These are phyloP conservation scores for Trisateles emortualis DNA, from an alignment of 2,888 invertebrate genomes.

Conservation along the genomic window DNA sequence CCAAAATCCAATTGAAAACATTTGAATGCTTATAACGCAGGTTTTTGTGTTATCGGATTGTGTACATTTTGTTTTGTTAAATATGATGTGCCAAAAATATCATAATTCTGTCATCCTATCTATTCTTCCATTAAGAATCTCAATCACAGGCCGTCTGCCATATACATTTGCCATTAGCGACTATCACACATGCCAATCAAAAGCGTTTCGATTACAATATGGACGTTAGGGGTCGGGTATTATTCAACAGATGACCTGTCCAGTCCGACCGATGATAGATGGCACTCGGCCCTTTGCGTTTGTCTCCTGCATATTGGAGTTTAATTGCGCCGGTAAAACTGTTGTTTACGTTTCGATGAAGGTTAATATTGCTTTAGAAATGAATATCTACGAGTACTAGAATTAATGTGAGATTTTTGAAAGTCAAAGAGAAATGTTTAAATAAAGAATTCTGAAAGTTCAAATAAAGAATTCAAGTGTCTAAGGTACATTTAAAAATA, in stretches of 20 bases:
- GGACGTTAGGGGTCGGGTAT: conserved; percentile 33
- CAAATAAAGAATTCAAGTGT: too few relatives aligned
- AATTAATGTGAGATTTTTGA: too few relatives aligned
- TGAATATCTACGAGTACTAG: too few relatives aligned
- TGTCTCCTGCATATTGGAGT: conserved; percentile 45
- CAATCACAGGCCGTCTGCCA: conserved; percentile 4
- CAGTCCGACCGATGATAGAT: conserved; percentile 42
- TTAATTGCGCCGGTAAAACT: conserved; percentile 47
- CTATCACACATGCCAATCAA: conserved; percentile 44
- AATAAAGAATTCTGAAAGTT: too few relatives aligned
- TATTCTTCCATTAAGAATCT: background rate
- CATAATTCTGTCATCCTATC: background rate
- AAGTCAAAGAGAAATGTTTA: too few relatives aligned
- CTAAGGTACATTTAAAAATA: too few relatives aligned
- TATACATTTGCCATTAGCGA: conserved; percentile 36
- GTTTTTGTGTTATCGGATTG: too few relatives aligned
- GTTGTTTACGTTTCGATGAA: conserved; percentile 7
- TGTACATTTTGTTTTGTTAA: too few relatives aligned
- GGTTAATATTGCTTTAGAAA: background rate
- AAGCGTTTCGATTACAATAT: conserved; percentile 42
- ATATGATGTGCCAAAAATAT: background rate
- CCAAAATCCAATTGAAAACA: too few relatives aligned
- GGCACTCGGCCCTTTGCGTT: conserved; percentile 41
- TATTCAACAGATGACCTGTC: conserved; percentile 50
- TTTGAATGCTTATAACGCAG: too few relatives aligned